Conservation (phyloP, 2,113 vertebrate genomes). For the Hucho hucho region DNA sequence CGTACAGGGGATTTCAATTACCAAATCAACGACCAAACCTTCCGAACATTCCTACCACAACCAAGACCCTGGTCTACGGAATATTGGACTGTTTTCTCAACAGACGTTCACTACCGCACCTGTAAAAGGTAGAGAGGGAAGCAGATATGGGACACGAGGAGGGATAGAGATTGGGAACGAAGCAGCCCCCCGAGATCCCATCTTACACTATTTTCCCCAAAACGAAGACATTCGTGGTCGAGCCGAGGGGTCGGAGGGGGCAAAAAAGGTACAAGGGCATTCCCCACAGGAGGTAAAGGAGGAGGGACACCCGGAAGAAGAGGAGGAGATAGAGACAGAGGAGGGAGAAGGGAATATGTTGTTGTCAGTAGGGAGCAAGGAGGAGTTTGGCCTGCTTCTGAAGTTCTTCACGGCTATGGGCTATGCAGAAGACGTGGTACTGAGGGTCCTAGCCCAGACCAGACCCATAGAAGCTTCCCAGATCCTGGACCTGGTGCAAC, state of each 20-base stretch:
- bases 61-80: neutral
- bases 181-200: conserved; percentile 11
- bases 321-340: neutral
- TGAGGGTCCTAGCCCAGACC: conserved; percentile 63
- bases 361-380: conserved; percentile 53
- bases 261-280: conserved; percentile 4
- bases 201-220: neutral
- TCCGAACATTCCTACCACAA: neutral
- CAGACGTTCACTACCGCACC: neutral
- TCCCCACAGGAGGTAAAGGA: conserved; percentile 47
- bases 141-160: conserved; percentile 23
- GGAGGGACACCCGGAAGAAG: conserved; percentile 11
- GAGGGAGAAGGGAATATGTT: neutral
- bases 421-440: conserved; percentile 70
- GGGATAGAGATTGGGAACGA: neutral
- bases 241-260: conserved; percentile 17
- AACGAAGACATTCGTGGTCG: neutral
- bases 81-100: neutral
- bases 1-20: neutral
- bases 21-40: neutral
- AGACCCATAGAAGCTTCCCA: conserved; percentile 74
- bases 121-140: conserved; percentile 3
- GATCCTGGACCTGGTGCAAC: conserved; percentile 78
- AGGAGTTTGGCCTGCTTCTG: conserved; percentile 71
- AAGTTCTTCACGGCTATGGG: conserved; percentile 83